These are phyloP conservation scores for Cheilosia soror DNA, from an alignment of 2,888 invertebrate species.

Conservation along the genomic window DNA sequence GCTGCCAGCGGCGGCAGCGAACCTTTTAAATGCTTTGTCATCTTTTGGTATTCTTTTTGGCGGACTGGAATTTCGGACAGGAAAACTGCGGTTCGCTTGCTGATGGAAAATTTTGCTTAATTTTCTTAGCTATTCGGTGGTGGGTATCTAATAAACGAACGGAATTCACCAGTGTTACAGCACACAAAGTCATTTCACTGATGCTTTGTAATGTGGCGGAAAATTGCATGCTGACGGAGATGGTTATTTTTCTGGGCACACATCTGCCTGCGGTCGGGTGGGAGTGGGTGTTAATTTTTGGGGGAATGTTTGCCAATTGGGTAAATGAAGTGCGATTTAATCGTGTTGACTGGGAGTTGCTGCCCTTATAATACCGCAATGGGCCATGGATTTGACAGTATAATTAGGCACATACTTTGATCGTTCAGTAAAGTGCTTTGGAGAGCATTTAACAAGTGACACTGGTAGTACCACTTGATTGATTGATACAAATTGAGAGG, in stretches of 20 bases:
- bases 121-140: conserved; percentile 11
- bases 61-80: conserved; percentile 6
- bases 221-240: conserved; percentile 48
- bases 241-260: conserved; percentile 40
- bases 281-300: neutral
- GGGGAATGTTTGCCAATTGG: neutral
- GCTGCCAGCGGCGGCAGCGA: neutral
- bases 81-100: neutral
- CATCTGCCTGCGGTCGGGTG: neutral
- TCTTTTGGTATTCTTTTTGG: conserved; percentile 48
- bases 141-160: conserved; percentile 1
- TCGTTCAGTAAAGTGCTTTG: too few species aligned
- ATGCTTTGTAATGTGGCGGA: conserved; percentile 55
- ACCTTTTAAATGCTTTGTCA: conserved; percentile 29
- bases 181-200: conserved; percentile 33
- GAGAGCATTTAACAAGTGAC: too few species aligned
- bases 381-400: neutral
- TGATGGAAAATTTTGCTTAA: conserved; percentile 5
- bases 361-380: neutral
- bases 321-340: neutral
- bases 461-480: too few species aligned
- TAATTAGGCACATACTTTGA: too few species aligned
- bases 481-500: too few species aligned
- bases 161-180: conserved; percentile 24
- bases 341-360: too few species aligned